Base-by-base conservation (phyloP, 1,140 invertebrate species). In the Drosophila paulistorum region DNA sequence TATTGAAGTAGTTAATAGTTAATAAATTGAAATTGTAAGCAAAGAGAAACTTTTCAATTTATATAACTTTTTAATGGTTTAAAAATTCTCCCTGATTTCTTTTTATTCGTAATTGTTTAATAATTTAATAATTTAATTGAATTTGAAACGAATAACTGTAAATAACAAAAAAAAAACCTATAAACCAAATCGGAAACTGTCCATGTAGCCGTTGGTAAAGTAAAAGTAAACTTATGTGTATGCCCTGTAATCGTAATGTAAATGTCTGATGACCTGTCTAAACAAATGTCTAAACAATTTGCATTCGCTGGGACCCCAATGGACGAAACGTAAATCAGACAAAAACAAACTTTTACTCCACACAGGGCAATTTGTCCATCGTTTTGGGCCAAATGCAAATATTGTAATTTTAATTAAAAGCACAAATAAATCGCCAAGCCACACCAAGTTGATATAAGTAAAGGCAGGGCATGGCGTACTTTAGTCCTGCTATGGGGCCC, bases 371-470 rank as follows among this genome's bases (percentile, higher is more conserved):
- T 75, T 63, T 30, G 17, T 14, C 51, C 51, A 62, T 26, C 17
- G 65, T 65, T 61, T 64, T 20, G 20, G 61, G 20, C 35, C 65
- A 48, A 58, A 69, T 77, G 77, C 70, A 79, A 79, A 79, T 79
- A 74, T 70, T 72, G 79, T 73, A 68, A 77, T 71, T 86, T 83
- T 86, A 82, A 86, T 86, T 79, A 86, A 77, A 73, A 76, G 64
- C 63, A 68, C 81, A 75, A 81, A 86, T 83, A 86, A 86, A 76
- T 78, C 59, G 66, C 69, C 67, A 33, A 17, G 23, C 20, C 42
- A n/a, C 58, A 59, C 66, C 45, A 51, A 48, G 14, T 20, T 3
- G 14, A 48, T 17, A 48, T 7, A 17, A 48, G 17, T 48, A 17
- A 48, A 23, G 10, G 42, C 42, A 20, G 14, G 42, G 42, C 42